Conservation (phyloP, 2,888 invertebrate genomes). For the Phragmatobia fuliginosa region DNA sequence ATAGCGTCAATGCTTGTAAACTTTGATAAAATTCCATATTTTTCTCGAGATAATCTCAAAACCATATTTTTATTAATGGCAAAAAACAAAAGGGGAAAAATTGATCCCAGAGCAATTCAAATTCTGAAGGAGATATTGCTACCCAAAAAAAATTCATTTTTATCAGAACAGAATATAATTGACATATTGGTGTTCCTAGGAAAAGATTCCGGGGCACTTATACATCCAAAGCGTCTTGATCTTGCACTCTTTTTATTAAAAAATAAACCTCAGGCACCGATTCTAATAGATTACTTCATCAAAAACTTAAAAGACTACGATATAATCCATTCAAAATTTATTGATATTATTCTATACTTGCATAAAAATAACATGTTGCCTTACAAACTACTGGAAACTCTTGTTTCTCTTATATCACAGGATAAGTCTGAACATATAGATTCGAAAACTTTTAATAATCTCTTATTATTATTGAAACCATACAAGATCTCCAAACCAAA, state of each 20-base stretch:
- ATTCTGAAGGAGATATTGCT: conserved; percentile 30
- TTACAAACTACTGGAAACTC: conserved; percentile 23
- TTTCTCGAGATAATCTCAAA: conserved; percentile 11
- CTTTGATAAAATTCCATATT: conserved; percentile 11
- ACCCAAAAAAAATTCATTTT: conserved; percentile 6
- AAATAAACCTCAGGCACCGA: conserved; percentile 17
- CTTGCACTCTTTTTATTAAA: conserved; percentile 32
- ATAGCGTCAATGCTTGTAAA: conserved; percentile 7
- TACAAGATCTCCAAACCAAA: conserved; percentile 28
- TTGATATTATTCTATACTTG: conserved; percentile 35
- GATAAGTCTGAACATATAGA: conserved; percentile 32
- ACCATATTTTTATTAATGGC: conserved; percentile 30
- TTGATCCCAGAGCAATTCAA: conserved; percentile 30
- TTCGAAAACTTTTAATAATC: conserved; percentile 11
- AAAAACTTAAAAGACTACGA: neutral
- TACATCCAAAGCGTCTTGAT: conserved; percentile 33
- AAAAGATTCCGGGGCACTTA: conserved; percentile 13
- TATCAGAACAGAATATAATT: conserved; percentile 16
- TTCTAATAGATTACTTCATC: conserved; percentile 6
- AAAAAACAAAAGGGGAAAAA: conserved; percentile 16
- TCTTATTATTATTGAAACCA: conserved; percentile 26
- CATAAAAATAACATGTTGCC: conserved; percentile 25
- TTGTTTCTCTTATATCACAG: conserved; percentile 26
- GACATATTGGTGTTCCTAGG: conserved; percentile 35
- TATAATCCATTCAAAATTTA: conserved; percentile 31